Conservation (phyloP, 1,140 invertebrate species). For the Atopsyche davidsoni region DNA sequence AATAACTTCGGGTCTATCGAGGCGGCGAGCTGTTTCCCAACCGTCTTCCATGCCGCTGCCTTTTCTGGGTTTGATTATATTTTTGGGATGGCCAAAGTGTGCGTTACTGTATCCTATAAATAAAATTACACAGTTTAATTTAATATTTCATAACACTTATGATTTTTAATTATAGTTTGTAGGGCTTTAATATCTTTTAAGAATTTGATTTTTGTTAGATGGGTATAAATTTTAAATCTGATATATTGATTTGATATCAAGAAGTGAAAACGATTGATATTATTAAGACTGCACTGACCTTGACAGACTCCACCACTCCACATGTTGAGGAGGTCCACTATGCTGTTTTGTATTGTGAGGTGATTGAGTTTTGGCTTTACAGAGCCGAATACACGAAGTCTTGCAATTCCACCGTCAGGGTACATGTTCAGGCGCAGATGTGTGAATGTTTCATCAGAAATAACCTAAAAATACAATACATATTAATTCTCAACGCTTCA, state of each 20-base stretch:
- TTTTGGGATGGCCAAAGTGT: slow-evolving; percentile 60
- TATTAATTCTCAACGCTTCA: too few species aligned
- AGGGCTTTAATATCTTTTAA: neutral
- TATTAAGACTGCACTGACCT: slow-evolving; percentile 37
- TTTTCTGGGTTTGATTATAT: slow-evolving; percentile 52
- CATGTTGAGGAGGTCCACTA: slow-evolving; percentile 52
- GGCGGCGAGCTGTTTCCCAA: slow-evolving; percentile 61
- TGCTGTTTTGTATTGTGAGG: slow-evolving; percentile 29
- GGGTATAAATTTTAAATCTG: too few species aligned
- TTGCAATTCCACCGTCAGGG: slow-evolving; percentile 62
- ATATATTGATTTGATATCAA: too few species aligned
- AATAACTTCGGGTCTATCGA: slow-evolving; percentile 57
- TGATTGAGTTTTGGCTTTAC: slow-evolving; percentile 38
- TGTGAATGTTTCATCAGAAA: slow-evolving; percentile 47
- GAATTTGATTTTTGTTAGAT: too few species aligned
- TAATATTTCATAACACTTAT: neutral
- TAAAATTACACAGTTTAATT: neutral
- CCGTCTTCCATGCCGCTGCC: slow-evolving; percentile 56
- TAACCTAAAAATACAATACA: slow-evolving; percentile 38
- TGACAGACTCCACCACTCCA: slow-evolving; percentile 51
- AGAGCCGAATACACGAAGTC: slow-evolving; percentile 56
- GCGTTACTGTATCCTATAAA: slow-evolving; percentile 56
- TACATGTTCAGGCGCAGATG: slow-evolving; percentile 59
- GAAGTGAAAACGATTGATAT: too few species aligned
- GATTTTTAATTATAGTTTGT: neutral